Conservation (phyloP, 2,888 invertebrate genomes). For the Philonicus albiceps region DNA sequence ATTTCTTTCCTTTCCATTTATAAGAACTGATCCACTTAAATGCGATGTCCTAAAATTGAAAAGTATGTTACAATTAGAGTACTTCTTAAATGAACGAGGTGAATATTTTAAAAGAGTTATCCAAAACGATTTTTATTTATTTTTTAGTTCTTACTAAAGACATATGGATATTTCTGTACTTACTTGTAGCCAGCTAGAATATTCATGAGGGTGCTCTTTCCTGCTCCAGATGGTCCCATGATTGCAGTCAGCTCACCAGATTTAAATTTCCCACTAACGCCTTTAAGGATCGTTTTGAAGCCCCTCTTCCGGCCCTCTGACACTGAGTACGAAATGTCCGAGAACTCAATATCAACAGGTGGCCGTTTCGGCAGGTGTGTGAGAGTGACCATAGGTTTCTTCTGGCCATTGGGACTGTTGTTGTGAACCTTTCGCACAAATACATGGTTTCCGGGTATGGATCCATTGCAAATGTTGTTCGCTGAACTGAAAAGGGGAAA, state of each 20-base stretch:
- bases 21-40: conserved; percentile 83
- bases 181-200: conserved; percentile 88
- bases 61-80: no score
- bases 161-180: conserved; percentile 58
- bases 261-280: conserved; percentile 86
- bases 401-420: conserved; percentile 71
- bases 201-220: conserved; percentile 86
- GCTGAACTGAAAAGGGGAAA: conserved; percentile 69
- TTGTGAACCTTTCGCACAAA: conserved; percentile 78
- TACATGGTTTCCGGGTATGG: conserved; percentile 62
- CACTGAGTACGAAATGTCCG: conserved; percentile 86
- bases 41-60: conserved; percentile 77
- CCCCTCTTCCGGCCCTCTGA: conserved; percentile 83
- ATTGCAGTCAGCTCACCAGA: conserved; percentile 94
- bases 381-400: conserved; percentile 76
- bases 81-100: no score
- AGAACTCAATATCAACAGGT: conserved; percentile 90
- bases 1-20: conserved; percentile 88
- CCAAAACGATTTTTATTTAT: background rate
- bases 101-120: background rate
- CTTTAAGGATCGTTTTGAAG: conserved; percentile 86
- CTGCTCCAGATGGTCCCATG: conserved; percentile 90
- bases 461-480: conserved; percentile 77
- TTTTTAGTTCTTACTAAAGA: background rate
- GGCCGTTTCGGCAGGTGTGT: conserved; percentile 86